Base-by-base conservation (phyloP, 2,113 vertebrate genomes). In the Microcebus griseorufus region DNA sequence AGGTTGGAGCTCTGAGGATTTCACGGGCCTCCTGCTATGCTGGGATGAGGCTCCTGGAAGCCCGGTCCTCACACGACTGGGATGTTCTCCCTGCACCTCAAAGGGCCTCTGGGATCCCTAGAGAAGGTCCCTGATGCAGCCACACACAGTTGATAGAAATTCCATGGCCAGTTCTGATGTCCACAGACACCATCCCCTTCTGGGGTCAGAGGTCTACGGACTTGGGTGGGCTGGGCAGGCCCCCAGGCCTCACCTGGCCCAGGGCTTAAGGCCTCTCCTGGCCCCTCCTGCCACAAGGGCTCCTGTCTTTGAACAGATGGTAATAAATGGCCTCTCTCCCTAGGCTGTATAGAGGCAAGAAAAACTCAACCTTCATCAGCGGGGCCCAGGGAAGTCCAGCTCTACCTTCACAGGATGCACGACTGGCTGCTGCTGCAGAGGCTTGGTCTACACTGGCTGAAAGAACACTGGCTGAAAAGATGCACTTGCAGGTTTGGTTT, bases 331-430 rank as follows among this genome's bases (percentile, higher is more conserved):
- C 37, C 67, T 67, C 67, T 76, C 87, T 58, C 53, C 48, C 34
- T 12, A 17, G 65, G n/a, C 1, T 0, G 53, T 14, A 29, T 13
- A 11, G 1, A 3, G 17, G 48, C 69, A 29, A 22, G 48, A 34
- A 9, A 79, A n/a, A 86, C 0, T 13, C 18, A 51, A 5, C 25
- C 14, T 10, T 18, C 16, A 17, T 22, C 85, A 5, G 7, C 0
- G 0, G 1, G 27, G 3, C 20, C 27, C 12, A 2, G 78, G 10
- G 2, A 23, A 34, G 5, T 7, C 53, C 32, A 7, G 11, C 2
- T 0, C n/a, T 3, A 16, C 2, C 65, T 6, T 0, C 34, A 14
- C 2, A 0, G 13, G 0, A 2, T 14, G 78, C 10, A 14, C 42
- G n/a, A 27, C 18, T 1, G 4, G 81, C 3, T 1, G 72, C 53